phyloP scores from a whole-genome alignment of 2,113 vertebrate species.

The Eulacestoma nigropectus region DNA sequence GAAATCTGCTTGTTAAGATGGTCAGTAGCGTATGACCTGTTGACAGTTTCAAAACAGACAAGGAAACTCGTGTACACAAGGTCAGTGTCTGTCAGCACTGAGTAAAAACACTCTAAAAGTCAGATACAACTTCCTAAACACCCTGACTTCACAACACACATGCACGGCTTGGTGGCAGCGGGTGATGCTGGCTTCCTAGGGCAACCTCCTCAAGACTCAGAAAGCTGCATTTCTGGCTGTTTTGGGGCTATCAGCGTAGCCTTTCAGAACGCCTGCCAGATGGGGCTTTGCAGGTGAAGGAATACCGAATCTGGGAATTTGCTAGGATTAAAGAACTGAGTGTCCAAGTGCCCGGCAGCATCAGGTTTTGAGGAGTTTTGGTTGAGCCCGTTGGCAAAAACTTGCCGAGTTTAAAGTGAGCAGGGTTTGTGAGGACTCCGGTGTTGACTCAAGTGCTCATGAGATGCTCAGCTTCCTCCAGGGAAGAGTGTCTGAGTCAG shows the following conservation, averaged over 20 bases:
- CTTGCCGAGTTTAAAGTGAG: not conserved
- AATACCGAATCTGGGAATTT: not conserved
- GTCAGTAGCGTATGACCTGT: not conserved
- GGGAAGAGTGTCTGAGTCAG: conserved; percentile 19
- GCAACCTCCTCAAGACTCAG: not conserved
- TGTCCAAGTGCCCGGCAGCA: not conserved
- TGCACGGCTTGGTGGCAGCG: not conserved
- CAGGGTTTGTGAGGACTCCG: not conserved
- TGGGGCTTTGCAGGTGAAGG: not conserved
- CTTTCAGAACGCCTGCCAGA: not conserved
- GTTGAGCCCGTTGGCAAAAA: not conserved
- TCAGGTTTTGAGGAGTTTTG: not conserved
- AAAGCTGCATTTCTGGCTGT: not conserved
- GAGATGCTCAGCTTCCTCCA: not conserved
- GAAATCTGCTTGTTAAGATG: not conserved
- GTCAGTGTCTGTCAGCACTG: not conserved
- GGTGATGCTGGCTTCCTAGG: not conserved
- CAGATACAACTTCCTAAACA: not conserved
- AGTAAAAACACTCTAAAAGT: not conserved
- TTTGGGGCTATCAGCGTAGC: not conserved
- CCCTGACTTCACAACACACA: not conserved
- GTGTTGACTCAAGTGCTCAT: not conserved
- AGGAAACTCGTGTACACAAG: fast-evolving
- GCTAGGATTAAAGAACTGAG: not conserved
- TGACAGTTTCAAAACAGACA: not conserved